phyloP scores from a whole-genome alignment of 1,140 invertebrate genomes.

The Magallana ariakensis region DNA sequence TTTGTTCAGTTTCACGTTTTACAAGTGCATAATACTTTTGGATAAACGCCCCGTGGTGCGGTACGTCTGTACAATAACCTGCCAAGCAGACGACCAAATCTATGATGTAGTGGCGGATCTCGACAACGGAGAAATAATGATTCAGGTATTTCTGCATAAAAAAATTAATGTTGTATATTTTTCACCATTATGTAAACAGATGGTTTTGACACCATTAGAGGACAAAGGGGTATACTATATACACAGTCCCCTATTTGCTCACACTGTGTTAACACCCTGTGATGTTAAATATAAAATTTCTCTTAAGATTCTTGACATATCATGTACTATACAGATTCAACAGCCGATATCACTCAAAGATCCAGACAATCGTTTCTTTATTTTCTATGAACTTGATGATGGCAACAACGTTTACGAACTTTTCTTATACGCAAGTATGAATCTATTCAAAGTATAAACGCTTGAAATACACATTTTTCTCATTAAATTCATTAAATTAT shows the following conservation, averaged over 20 bases:
- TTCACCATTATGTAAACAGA: too few species aligned
- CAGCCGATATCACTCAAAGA: not conserved
- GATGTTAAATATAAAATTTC: too few species aligned
- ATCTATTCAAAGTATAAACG: not conserved
- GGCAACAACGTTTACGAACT: not conserved
- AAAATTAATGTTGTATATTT: too few species aligned
- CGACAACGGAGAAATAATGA: not conserved
- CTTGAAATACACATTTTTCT: too few species aligned
- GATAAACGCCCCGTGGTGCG: not conserved
- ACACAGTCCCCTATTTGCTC: too few species aligned
- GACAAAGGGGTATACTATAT: too few species aligned
- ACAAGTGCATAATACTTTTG: not conserved
- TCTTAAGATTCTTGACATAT: too few species aligned
- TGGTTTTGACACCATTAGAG: too few species aligned
- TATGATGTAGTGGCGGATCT: not conserved
- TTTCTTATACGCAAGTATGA: constrained; percentile 4
- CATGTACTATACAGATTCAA: not conserved
- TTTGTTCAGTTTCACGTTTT: not conserved
- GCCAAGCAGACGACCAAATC: not conserved
- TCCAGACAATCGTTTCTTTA: not conserved
- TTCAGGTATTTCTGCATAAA: too few species aligned
- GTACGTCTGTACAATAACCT: not conserved
- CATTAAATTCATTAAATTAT: too few species aligned
- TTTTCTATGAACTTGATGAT: not conserved
- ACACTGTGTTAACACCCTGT: too few species aligned